Evolutionary conservation across 2,113 vertebrate genomes (phyloP), one percentile per base, ranked within the genome.

Genomic region (Strix uralensis): DNA sequence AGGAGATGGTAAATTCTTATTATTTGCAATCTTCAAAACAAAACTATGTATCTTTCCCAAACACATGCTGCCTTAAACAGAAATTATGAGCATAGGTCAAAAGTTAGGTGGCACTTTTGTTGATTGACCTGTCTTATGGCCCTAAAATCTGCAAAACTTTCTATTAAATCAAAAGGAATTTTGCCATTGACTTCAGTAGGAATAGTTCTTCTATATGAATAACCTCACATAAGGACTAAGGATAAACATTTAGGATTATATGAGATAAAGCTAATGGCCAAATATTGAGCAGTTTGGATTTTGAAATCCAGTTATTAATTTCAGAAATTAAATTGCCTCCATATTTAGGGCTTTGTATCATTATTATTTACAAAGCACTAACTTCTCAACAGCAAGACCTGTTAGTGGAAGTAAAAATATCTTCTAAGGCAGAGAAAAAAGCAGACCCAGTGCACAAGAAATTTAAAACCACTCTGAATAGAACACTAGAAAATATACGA

Each of bases 401-500:
- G 57, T 26, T 75, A 72, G 27, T 46, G 73, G 51, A 87, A 92
- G 13, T 59, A 71, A 88, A 94, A 91, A 46, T 77, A 36, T 61
- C n/a, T 91, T 77, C 40, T 61, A 57, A 67, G 13, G 23, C 30
- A 40, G 32, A 81, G 70, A 34, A 81, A 87, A 90, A 86, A 46
- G 40, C 9, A 75, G 13, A 3, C 34, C 49, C 10, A 36, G 18
- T 49, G 52, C n/a, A 61, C 44, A 57, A 74, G 40, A 91, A 89
- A 85, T 94, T 92, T 94, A 87, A 96, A 97, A 71, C 10, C n/a
- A 40, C 16, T 85, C 54, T 81, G 57, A 91, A 81, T 4, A 69
- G 54, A 86, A 65, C 27, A 65, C 40, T 77, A 77, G 61, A 65
- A 91, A 82, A 80, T 91, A 90, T 77, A 85, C 0, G 2, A 34